Base-by-base conservation (phyloP, 2,113 vertebrate genomes). In the Apodemus sylvaticus region DNA sequence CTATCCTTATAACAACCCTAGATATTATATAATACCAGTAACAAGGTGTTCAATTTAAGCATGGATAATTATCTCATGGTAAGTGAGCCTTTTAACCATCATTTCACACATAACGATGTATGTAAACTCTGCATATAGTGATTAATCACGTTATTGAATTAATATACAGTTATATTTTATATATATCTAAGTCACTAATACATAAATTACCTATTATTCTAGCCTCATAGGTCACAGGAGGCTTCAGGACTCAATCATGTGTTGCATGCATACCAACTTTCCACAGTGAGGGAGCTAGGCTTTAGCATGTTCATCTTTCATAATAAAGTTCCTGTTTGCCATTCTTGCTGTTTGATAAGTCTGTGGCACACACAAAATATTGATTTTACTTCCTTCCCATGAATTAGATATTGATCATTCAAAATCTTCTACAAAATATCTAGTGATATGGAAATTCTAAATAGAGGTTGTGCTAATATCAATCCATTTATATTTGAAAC, bases 381-480 rank as follows among this genome's bases (percentile, higher is more conserved):
- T 73, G 11, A 53, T 86, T 91, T 86, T 48, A 51, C 73, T 86
- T 89, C 16, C 13, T 91, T 22, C 5, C 2, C 26, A 53, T 58
- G n/a, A 66, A 86, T 64, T 94, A 53, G 2, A 92, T 62, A 78
- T 8, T 5, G 19, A 77, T 66, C 71, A 42, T 55, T 24, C 11
- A 91, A 93, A 90, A 93, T 91, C 5, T 24, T 66, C 77, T 8
- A 73, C 24, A 89, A 94, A 86, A 39, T 81, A 89, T 53, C 29
- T 76, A 77, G 29, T 53, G 77, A 66, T 64, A 48, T 24, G 13
- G 68, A 96, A 86, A 91, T 5, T 86, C 66, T 62, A 74, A 90
- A 77, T 17, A 90, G 29, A 58, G 51, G 34, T 53, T 48, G 14
- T 36, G 51, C 22, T 34, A 6, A 5, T 62, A 10, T 89, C 53